These are phyloP conservation scores for Volucella inflata DNA, from an alignment of 2,888 invertebrate species.

Conservation along the genomic window DNA sequence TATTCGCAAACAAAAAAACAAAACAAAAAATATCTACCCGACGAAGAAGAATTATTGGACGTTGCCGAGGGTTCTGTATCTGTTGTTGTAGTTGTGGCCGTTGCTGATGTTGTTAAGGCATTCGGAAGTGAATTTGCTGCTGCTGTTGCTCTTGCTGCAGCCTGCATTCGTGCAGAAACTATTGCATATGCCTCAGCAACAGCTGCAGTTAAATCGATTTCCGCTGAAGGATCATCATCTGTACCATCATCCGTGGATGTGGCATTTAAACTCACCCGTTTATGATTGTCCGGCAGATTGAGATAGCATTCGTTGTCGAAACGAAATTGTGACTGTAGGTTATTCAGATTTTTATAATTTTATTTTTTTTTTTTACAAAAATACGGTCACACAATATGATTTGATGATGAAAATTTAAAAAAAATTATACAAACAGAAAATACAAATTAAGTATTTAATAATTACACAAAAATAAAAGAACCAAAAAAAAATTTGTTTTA, in stretches of 20 bases:
- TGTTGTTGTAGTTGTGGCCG: constrained; percentile 60
- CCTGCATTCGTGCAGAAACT: constrained; percentile 68
- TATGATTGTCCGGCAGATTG: constrained; percentile 98
- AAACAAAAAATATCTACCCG: constrained; percentile 69
- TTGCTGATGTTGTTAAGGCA: constrained; percentile 60
- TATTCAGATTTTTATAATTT: background rate
- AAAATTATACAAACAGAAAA: constrained; percentile 11
- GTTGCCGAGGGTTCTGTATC: constrained; percentile 43
- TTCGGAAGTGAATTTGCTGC: constrained; percentile 69
- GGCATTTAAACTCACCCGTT: constrained; percentile 92
- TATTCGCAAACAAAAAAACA: constrained; percentile 40
- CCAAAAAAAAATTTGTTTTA: constrained; percentile 16
- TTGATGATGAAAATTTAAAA: constrained; percentile 24
- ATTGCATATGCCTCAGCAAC: constrained; percentile 73
- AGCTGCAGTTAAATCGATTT: constrained; percentile 72
- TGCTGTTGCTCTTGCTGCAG: constrained; percentile 78
- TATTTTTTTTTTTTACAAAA: constrained; percentile 39
- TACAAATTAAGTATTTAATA: background rate
- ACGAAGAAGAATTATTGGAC: constrained; percentile 49
- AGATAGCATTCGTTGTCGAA: constrained; percentile 99
- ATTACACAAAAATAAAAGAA: constrained; percentile 1
- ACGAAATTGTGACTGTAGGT: constrained; percentile 97
- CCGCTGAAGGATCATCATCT: constrained; percentile 66
- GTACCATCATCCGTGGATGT: constrained; percentile 60
- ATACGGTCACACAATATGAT: constrained; percentile 28